Base-by-base conservation (phyloP, 2,888 invertebrate species). In the Drosophila mimica region DNA sequence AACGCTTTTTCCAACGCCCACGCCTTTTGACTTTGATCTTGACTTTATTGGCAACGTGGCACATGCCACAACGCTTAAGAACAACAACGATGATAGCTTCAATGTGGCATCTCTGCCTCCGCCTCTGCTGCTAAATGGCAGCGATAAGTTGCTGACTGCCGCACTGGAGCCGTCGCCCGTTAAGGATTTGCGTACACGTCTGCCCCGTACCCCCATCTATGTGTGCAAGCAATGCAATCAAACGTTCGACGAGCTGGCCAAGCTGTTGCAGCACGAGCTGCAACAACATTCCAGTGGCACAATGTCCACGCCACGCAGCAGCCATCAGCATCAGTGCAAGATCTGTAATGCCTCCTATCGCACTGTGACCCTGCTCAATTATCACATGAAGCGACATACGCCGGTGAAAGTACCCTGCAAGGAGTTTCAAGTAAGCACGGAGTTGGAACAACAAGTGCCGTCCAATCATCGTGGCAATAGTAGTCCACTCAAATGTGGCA, bases 311-410 rank as follows among this genome's bases (percentile, higher is more conserved):
- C 51, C 73, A 6, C 77, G 74, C 6, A 61, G 40, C 43, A 64
- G 48, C 6, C 73, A 74, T 25, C 71, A 77, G 31, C 91, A 87
- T 66, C 80, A 82, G 59, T 92, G 92, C 60, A 62, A 74, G 15
- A 79, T 91, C 25, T 92, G 92, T 46, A 79, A 85, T 17, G 81
- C 83, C 3, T 80, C 79, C 33, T 92, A 88, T 57, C 84, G 88
- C 5, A 87, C 91, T 9, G 64, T 83, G 13, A 79, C 84, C 3
- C 67, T 90, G 52, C 74, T 92, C 0, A 87, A 85, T 65, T 82
- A 83, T 38, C 92, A 92, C 53, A 81, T 91, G 76, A 91, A 91
- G 65, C 78, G 85, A 1, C 92, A 91, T 64, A 51, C 70, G 17
- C 63, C 61, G 0, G 68, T 79, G 2, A 88, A 80, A 46, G 62